Percentiles rank a stretch among this genome's conserved stretches.
These are phyloP conservation scores for Oryzias woworae DNA, from an alignment of 2,113 vertebrate species.

Conservation along the genomic window DNA sequence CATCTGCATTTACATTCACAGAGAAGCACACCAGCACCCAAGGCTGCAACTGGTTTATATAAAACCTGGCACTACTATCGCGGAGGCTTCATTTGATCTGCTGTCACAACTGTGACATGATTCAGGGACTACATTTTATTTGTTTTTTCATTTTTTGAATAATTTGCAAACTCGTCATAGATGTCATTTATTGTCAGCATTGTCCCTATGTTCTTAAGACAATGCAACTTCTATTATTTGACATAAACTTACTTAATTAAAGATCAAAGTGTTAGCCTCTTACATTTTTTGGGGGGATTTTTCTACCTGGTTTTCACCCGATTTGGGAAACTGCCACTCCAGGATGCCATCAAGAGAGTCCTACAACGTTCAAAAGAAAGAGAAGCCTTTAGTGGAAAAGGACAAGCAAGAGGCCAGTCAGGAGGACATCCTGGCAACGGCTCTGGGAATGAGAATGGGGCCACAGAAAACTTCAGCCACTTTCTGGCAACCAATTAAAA, in stretches of 20 bases:
- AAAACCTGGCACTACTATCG: slow-evolving; percentile 54
- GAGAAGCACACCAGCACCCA: slow-evolving; percentile 59
- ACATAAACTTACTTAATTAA: slow-evolving; percentile 45
- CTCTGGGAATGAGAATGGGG: slow-evolving; percentile 93
- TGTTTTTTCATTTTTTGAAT: slow-evolving; percentile 8
- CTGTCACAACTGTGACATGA: slow-evolving; percentile 49
- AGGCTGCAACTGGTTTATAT: slow-evolving; percentile 55
- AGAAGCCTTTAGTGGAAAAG: slow-evolving; percentile 82
- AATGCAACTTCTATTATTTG: slow-evolving; percentile 49
- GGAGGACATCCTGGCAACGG: slow-evolving; percentile 89
- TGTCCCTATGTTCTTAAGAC: slow-evolving; percentile 41
- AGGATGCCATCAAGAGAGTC: slow-evolving; percentile 93
- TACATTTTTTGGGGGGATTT: slow-evolving; percentile 13
- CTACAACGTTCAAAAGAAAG: slow-evolving; percentile 79
- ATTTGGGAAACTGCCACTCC: slow-evolving; percentile 25
- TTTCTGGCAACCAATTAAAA: slow-evolving; percentile 97
- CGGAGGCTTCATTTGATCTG: slow-evolving; percentile 42
- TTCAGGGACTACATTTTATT: slow-evolving; percentile 37
- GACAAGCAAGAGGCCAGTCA: slow-evolving; percentile 87
- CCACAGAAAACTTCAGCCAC: slow-evolving; percentile 87
- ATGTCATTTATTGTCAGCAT: slow-evolving; percentile 12
- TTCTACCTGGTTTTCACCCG: slow-evolving; percentile 18
- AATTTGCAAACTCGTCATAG: slow-evolving; percentile 15
- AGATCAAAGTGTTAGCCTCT: slow-evolving; percentile 37
- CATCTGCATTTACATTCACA: slow-evolving; percentile 78